phyloP scores from a whole-genome alignment of 2,113 vertebrate species.

The Ptychochromis oligacanthus region DNA sequence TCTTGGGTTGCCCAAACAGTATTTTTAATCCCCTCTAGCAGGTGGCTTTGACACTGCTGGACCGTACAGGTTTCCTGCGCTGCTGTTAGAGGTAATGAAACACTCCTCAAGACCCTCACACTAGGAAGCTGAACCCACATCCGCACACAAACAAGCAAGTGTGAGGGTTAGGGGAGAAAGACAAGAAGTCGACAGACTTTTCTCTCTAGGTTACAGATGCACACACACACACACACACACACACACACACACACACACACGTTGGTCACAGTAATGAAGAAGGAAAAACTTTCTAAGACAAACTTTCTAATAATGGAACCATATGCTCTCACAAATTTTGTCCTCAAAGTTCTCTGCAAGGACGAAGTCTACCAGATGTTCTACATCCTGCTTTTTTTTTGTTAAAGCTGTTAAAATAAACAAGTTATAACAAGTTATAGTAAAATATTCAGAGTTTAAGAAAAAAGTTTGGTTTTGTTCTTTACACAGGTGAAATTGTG shows the following conservation, averaged over 20 bases:
- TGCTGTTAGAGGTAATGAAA: constrained; percentile 31
- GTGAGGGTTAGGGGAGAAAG: too few relatives aligned
- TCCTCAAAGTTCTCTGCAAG: neutral
- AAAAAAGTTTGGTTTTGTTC: neutral
- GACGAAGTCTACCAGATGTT: neutral
- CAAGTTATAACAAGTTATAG: neutral
- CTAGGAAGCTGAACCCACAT: neutral
- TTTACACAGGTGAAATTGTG: neutral
- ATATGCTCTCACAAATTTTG: neutral
- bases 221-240: neutral
- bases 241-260: neutral
- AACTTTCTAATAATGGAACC: neutral
- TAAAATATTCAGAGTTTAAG: neutral
- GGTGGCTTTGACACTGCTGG: neutral
- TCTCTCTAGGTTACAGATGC: too few relatives aligned
- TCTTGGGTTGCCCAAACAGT: neutral
- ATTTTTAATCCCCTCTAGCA: neutral
- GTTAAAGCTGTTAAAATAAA: neutral
- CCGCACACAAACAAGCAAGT: neutral
- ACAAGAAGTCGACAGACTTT: too few relatives aligned
- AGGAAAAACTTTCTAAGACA: too few relatives aligned
- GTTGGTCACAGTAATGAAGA: too few relatives aligned
- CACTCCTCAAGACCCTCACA: constrained; percentile 23
- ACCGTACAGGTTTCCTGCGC: neutral
- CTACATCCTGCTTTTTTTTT: neutral